Evolutionary conservation across 2,888 invertebrate genomes (phyloP), one percentile per base, ranked within the genome.

Genomic region (Tolmerus cingulatus): DNA sequence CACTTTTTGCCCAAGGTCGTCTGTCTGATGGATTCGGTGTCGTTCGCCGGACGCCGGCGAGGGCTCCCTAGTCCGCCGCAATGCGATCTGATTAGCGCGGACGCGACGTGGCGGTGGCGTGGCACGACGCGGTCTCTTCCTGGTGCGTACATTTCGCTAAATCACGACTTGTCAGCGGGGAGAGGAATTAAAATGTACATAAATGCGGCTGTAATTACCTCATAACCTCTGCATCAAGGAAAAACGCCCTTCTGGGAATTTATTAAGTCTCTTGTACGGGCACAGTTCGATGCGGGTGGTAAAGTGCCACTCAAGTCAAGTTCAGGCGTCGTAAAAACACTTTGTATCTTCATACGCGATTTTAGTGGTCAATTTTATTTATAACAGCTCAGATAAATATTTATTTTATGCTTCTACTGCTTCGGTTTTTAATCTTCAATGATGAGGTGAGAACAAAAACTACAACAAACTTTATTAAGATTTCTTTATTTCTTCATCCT

Each of bases 1-100:
- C 66, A 66, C 12, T 66, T 55, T 66, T 66, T 66, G 23, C 66
- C 12, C 79, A 79, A 79, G 79, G 79, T 79, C 79, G 27, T 51
- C 1, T 5, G 51, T 27, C 30, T n/a, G 51, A 51, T 27, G 51
- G 51, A 79, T 51, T 51, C 66, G 19, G 66, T 66, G 12, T 66
- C 66, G 66, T 3, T 27, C 66, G 66, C 12, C 12, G 43, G 43
- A 12, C 66, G 1, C 19, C 12, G 23, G 4, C 3, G 27, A 27
- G 27, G 66, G 66, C 27, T 23, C 66, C 27, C 27, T 66, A 66
- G 23, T 66, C 16, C 43, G 16, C 16, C 43, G 43, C 66, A 27
- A 23, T 23, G 23, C 66, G 23, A 66, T 66, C 66, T 66, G 66
- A 66, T 27, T 66, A 51, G 51, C n/a, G n/a, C 19, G 7, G 51